These are phyloP conservation scores for Astyanax mexicanus DNA, from an alignment of 2,797 vertebrate species.

Conservation along the genomic window DNA sequence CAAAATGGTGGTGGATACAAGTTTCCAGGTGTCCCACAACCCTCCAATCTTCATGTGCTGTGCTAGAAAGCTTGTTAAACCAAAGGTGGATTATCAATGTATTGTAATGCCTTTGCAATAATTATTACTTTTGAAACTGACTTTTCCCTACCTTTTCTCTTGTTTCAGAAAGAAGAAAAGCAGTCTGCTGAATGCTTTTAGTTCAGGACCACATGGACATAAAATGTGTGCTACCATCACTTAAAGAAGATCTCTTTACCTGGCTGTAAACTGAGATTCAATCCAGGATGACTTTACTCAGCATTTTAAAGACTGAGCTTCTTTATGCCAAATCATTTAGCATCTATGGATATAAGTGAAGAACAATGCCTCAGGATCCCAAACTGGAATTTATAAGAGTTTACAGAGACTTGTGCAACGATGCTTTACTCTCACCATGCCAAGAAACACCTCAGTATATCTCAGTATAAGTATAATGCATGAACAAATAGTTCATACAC, in stretches of 20 bases:
- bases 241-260: neutral
- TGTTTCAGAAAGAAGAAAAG: constrained; percentile 33
- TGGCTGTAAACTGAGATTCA: constrained; percentile 3
- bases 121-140: neutral
- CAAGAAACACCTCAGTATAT: constrained; percentile 18
- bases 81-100: too few relatives aligned
- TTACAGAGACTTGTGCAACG: neutral
- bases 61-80: too few relatives aligned
- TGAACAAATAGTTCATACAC: constrained; percentile 38
- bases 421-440: constrained; percentile 8
- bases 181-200: neutral
- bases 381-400: constrained; percentile 29
- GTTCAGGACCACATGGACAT: constrained; percentile 20
- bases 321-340: constrained; percentile 18
- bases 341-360: constrained; percentile 33
- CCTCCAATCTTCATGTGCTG: too few relatives aligned
- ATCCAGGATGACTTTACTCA: constrained; percentile 41
- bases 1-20: too few relatives aligned
- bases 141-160: constrained; percentile 37
- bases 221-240: neutral
- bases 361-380: constrained; percentile 21
- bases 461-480: constrained; percentile 13
- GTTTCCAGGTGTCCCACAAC: too few relatives aligned
- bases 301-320: constrained; percentile 8
- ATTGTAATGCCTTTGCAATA: too few relatives aligned